Evolutionary conservation across 2,797 vertebrate species (phyloP), one percentile per base, ranked within the genome.

Genomic region (Dallia pectoralis): DNA sequence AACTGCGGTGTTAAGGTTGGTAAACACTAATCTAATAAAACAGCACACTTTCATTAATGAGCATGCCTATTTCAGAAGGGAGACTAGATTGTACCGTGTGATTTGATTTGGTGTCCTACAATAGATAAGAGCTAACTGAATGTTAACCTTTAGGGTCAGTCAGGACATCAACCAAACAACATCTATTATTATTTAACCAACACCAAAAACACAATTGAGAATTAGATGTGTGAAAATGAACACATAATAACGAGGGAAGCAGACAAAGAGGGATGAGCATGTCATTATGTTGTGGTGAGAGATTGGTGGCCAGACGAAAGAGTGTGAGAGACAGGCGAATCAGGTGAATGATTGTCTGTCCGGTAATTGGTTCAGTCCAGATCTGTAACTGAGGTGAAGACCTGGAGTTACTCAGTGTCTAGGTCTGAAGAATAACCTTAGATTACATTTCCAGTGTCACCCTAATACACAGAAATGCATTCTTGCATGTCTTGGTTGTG

Each of bases 261-360:
- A 44, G 40, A 1, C 40, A 44, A 78, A 40, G 72, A 81, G 81
- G 75, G 73, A 73, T 77, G 81, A 80, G 86, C 68, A 48, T 29
- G 69, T 33, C 25, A 40, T 61, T 25, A 67, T 67, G n/a, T 27
- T 76, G 73, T 64, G 78, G 80, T 76, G 76, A 81, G 78, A 76
- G 74, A 65, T 69, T 67, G 68, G 72, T 71, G 77, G 81, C 70
- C 18, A 40, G 4, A 78, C 79, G 75, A 76, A 67, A 79, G 74
- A 67, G 71, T 69, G 82, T 47, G 74, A 64, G 30, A 62, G 68
- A 70, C 18, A 40, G 4, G 80, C 79, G 74, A 78, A 70, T 78
- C 72, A 68, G 71, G 88, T 89, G 84, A 89, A 88, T 89, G 84
- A 89, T 91, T 93, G 79, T 88, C 83, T 78, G 65, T 1, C 67